A percentile compares a stretch with the other conserved stretches of the same genome.
Conservation (phyloP, 1,140 invertebrate species). For the Euura saliciscinereae region DNA sequence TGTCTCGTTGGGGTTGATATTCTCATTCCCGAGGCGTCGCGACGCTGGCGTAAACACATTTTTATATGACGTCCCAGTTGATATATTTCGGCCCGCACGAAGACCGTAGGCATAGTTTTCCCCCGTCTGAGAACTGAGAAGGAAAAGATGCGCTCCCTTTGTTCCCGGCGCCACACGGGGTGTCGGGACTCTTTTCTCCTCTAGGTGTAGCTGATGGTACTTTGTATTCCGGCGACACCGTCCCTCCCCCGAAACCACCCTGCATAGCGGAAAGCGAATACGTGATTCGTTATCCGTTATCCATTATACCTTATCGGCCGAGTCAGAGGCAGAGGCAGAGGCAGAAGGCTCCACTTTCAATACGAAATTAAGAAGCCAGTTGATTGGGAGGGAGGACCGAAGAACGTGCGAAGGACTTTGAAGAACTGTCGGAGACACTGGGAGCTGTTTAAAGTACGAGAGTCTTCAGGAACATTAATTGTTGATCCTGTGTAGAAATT, state of each 20-base stretch:
- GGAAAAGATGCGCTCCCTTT: not conserved
- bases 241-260: not conserved
- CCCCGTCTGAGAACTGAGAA: not conserved
- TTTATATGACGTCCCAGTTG: conserved; percentile 53
- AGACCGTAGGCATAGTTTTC: too few relatives aligned
- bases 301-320: not conserved
- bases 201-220: not conserved
- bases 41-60: conserved; percentile 51
- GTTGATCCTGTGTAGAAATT: too few relatives aligned
- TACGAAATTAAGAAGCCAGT: too few relatives aligned
- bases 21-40: conserved; percentile 37
- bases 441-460: too few relatives aligned
- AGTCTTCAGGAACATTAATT: too few relatives aligned
- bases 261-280: not conserved
- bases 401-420: too few relatives aligned
- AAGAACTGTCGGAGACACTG: too few relatives aligned
- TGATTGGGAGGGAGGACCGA: too few relatives aligned
- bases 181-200: not conserved
- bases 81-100: conserved; percentile 42
- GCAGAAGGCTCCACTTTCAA: not conserved
- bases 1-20: conserved; percentile 23
- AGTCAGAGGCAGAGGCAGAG: not conserved
- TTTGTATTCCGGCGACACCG: not conserved
- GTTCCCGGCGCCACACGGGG: not conserved
- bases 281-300: not conserved